phyloP scores from a whole-genome alignment of 2,113 vertebrate genomes.

The Burhinus bistriatus region DNA sequence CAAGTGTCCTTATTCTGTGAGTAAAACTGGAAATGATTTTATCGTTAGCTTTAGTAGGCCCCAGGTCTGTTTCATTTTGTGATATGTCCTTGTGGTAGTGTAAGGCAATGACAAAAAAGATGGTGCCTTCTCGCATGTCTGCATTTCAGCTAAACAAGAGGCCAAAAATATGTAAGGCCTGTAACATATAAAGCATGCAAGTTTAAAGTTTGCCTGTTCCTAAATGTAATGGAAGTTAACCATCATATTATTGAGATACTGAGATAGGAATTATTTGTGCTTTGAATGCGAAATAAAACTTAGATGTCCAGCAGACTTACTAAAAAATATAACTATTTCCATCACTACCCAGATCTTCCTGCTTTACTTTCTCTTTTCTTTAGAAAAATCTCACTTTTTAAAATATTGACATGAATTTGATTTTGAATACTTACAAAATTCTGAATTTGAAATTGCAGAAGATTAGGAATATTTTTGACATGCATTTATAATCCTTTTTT shows the following conservation, averaged over 20 bases:
- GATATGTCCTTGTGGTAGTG: not conserved
- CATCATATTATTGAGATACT: not conserved
- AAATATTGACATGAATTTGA: not conserved
- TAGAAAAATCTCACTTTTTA: not conserved
- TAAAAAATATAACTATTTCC: not conserved
- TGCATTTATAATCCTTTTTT: not conserved
- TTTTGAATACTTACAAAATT: not conserved
- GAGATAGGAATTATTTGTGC: not conserved
- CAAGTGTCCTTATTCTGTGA: not conserved
- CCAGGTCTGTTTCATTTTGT: not conserved
- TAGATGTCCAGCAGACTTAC: not conserved
- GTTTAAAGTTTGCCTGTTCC: not conserved
- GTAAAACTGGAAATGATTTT: not conserved
- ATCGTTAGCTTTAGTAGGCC: not conserved
- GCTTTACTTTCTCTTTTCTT: not conserved
- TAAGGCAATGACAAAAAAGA: not conserved
- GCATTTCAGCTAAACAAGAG: not conserved
- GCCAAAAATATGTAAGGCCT: not conserved
- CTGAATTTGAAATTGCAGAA: not conserved
- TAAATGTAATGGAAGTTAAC: not conserved
- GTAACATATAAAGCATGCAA: not conserved
- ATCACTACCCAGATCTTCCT: not conserved
- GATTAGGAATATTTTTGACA: not conserved
- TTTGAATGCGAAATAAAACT: not conserved
- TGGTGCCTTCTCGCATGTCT: not conserved